Percentiles rank a stretch among this genome's conserved stretches.
Conservation (phyloP, 2,113 vertebrate species). For the Cinclus cinclus region DNA sequence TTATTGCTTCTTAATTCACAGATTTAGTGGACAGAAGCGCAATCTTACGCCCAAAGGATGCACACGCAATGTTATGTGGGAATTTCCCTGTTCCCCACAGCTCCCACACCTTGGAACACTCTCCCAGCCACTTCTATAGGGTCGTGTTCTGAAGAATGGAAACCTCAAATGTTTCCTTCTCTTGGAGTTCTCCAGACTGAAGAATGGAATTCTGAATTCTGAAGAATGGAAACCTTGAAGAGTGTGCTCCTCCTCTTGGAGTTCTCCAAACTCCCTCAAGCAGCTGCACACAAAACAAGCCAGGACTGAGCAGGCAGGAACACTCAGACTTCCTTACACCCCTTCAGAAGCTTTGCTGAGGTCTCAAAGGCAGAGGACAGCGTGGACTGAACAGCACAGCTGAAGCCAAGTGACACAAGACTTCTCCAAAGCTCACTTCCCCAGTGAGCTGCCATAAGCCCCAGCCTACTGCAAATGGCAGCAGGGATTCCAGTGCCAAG, state of each 20-base stretch:
- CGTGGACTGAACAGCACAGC: neutral
- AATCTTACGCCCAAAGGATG: neutral
- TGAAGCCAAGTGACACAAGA: neutral
- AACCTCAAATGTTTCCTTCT: neutral
- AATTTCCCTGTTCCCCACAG: neutral
- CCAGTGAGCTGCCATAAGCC: neutral
- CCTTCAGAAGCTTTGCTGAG: neutral
- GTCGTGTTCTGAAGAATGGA: neutral
- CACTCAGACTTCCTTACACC: neutral
- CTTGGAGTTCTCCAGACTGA: neutral
- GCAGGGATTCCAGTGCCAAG: neutral
- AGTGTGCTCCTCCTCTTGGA: neutral
- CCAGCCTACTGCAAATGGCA: neutral
- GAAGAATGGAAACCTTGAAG: neutral
- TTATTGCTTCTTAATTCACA: neutral
- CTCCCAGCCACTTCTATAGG: neutral
- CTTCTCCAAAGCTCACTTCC: neutral
- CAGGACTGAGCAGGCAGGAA: neutral
- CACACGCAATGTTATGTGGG: accelerated
- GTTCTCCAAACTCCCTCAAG: neutral
- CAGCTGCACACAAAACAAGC: neutral
- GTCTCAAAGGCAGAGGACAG: neutral
- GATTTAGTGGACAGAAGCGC: neutral
- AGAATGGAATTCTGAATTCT: neutral
- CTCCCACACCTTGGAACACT: neutral